Conservation (phyloP, 2,888 invertebrate genomes). For the Aproaerema taeniolella region DNA sequence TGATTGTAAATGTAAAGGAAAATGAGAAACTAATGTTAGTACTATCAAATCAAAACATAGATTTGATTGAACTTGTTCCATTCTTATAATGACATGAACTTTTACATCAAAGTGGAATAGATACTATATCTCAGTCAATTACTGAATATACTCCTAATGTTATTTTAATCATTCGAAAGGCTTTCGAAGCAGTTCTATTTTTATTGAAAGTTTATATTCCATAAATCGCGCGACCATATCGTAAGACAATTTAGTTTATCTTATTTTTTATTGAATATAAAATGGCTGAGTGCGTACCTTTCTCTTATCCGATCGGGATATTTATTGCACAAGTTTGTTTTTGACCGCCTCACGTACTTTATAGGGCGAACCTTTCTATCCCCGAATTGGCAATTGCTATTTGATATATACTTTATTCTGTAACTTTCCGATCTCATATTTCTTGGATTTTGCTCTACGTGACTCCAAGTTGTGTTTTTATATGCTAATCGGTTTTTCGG, state of each 20-base stretch:
- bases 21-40: too few species aligned
- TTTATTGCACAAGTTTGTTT: constrained; percentile 75
- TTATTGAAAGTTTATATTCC: constrained; percentile 25
- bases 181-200: too few species aligned
- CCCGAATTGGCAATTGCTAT: constrained; percentile 72
- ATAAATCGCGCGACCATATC: constrained; percentile 56
- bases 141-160: too few species aligned
- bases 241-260: constrained; percentile 64
- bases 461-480: constrained; percentile 16
- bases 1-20: too few species aligned
- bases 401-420: constrained; percentile 69
- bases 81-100: too few species aligned
- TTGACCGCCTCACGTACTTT: constrained; percentile 76
- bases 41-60: too few species aligned
- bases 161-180: too few species aligned
- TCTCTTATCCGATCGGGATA: constrained; percentile 72
- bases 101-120: too few species aligned
- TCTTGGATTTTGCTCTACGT: constrained; percentile 37
- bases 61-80: too few species aligned
- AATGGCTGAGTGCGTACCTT: constrained; percentile 66
- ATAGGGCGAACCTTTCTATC: constrained; percentile 71
- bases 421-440: constrained; percentile 63
- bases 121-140: too few species aligned
- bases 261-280: constrained; percentile 74
- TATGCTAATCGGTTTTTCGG: constrained; percentile 16